A percentile compares a stretch with the other conserved stretches of the same genome.
These are phyloP conservation scores for Caracal caracal DNA, from an alignment of 2,113 vertebrate genomes.

Conservation along the genomic window DNA sequence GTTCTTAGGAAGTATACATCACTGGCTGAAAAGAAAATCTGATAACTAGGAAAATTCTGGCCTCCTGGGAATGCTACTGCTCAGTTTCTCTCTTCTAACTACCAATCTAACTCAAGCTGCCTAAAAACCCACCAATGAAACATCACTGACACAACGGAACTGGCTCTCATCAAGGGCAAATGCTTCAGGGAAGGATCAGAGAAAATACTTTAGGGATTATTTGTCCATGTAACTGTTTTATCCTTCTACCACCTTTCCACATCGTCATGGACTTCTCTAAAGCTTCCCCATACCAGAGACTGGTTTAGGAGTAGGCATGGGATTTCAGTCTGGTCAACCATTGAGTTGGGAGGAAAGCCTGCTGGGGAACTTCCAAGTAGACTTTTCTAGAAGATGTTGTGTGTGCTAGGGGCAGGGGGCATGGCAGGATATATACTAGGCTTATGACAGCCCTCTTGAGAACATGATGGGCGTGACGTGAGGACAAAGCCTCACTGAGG, in stretches of 20 bases:
- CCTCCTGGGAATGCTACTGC: background rate
- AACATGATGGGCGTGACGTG: background rate
- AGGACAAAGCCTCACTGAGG: background rate
- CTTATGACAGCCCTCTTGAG: background rate
- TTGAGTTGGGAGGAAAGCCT: background rate
- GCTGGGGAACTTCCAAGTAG: background rate
- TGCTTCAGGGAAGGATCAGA: background rate
- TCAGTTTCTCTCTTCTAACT: background rate
- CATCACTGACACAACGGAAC: background rate
- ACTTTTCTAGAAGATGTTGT: background rate
- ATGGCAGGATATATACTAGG: background rate
- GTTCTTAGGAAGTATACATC: background rate
- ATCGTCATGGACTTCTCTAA: background rate
- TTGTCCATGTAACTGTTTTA: too few relatives aligned
- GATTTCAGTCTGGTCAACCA: background rate
- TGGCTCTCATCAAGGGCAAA: background rate
- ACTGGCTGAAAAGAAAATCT: background rate
- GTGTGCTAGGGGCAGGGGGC: background rate
- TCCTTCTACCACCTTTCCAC: rapidly evolving
- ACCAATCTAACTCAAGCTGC: background rate
- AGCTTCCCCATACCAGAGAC: background rate
- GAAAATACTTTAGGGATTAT: background rate
- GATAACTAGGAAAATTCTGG: background rate
- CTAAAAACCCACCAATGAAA: background rate
- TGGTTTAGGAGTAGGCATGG: background rate